Base-by-base conservation (phyloP, 2,797 vertebrate species). In the Pachyuromys duprasi region DNA sequence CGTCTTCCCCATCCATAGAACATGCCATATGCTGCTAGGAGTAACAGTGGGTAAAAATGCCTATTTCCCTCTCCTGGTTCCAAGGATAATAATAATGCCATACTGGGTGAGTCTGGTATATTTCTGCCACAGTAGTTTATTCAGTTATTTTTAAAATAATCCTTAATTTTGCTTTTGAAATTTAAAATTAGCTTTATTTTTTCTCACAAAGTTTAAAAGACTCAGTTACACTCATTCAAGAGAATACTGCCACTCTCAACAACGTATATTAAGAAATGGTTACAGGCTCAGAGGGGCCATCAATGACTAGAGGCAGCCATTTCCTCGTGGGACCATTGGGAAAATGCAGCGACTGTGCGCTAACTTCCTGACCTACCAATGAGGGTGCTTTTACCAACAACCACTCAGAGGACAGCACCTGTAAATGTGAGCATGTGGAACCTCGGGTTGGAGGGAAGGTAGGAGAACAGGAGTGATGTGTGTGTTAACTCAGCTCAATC, bases 181-280 rank as follows among this genome's bases (percentile, higher is more conserved):
- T 86, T 84, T 93, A 7, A 93, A 95, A 49, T 76, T 80, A n/a
- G 9, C 14, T 90, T 89, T 62, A n/a, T 83, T n/a, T 42, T 81
- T 22, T 57, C 13, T 80, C 53, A 80, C 4, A 67, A 86, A 81
- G 9, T 74, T 57, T 53, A 63, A 36, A 84, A 93, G 39, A 81
- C 65, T 87, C 31, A 9, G 67, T 39, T 62, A 62, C 22, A 86
- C 26, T 63, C 65, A 55, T 33, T 42, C 4, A 55, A n/a, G 8
- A 90, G 36, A 93, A 36, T 57, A 24, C 3, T 55, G 65, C 6
- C 65, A 70, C 3, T 2, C 62, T 72, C 42, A 55, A 18, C 28
- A 62, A n/a, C 39, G 9, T 62, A 14, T 18, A 18, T 90, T 83
- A 89, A 67, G 53, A 55, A 94, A 57, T 8, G 83, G 67, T 36